These are phyloP conservation scores for Seladonia tumulorum DNA, from an alignment of 2,888 invertebrate genomes.

Conservation along the genomic window DNA sequence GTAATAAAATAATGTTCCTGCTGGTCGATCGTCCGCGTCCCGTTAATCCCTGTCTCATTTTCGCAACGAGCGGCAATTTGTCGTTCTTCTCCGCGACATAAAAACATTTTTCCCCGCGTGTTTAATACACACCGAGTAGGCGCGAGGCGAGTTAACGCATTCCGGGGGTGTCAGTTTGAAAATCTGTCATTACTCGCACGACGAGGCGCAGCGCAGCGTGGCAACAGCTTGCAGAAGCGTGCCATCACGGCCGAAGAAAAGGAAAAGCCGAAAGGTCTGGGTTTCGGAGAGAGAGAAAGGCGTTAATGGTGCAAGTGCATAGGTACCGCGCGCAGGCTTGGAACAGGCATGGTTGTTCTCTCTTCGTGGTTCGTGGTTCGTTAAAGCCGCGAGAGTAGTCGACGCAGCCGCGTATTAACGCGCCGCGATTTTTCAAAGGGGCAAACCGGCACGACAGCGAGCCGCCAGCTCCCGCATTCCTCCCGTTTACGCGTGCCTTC, in stretches of 20 bases:
- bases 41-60: neutral
- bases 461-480: slow-evolving; percentile 31
- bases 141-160: neutral
- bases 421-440: slow-evolving; percentile 12
- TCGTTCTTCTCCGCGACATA: neutral
- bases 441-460: neutral
- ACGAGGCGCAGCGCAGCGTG: neutral
- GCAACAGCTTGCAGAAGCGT: neutral
- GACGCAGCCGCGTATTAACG: slow-evolving; percentile 24
- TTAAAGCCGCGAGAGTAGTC: slow-evolving; percentile 1
- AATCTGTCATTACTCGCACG: neutral
- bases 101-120: neutral
- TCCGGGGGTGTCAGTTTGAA: neutral
- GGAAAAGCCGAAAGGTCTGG: neutral
- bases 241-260: neutral
- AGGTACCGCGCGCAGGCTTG: neutral
- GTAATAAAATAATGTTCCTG: neutral
- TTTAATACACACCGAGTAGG: neutral
- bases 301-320: neutral
- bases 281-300: neutral
- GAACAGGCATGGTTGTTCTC: neutral
- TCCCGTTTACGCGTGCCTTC: slow-evolving; percentile 59
- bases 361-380: neutral
- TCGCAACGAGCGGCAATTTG: neutral
- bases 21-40: neutral